Base-by-base conservation (phyloP, 2,113 vertebrate species). In the Ammospiza nelsoni region DNA sequence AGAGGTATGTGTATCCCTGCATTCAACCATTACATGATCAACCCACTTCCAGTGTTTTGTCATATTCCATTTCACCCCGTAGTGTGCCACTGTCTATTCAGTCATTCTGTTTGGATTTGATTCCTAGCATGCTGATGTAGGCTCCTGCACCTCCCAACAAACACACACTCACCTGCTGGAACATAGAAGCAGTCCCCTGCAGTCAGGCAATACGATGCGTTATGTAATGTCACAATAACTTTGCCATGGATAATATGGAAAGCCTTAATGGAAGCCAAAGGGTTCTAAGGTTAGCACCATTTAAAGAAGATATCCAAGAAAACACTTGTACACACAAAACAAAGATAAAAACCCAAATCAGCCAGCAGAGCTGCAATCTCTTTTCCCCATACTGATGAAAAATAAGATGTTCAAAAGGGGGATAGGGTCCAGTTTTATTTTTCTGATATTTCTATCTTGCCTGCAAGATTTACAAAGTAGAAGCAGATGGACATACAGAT, bases 141-240 rank as follows among this genome's bases (percentile, higher is more conserved):
- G 22, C 43, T 88, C 41, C 75, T 19, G 9, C 2, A 1, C 6
- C 55, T 54, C 48, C 52, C 73, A 74, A 14, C 7, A 57, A 31
- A 80, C 15, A 51, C 21, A 17, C 3, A 13, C 97, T 96, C 95
- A 98, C 98, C 98, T 92, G 97, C 72, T 93, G 98, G 98, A 95
- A 98, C 92, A 92, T 95, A 98, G 75, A 98, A 98, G 25, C 20
- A 96, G 92, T 98, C 97, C 12, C 98, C 98, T 33, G 90, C n/a
- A 82, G 91, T 86, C 88, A 98, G 90, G 23, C 11, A 35, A 59
- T 98, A 98, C 0, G 93, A 58, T 14, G 97, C 94, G 86, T 96
- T 88, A 61, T 98, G 97, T 73, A 98, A 94, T 1, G 96, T 98
- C 93, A 96, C 71, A 51, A 98, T 84, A 94, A 98, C 73, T 55